A percentile compares a stretch with the other conserved stretches of the same genome.
Conservation (phyloP, 2,797 vertebrate genomes). For the Miichthys miiuy region DNA sequence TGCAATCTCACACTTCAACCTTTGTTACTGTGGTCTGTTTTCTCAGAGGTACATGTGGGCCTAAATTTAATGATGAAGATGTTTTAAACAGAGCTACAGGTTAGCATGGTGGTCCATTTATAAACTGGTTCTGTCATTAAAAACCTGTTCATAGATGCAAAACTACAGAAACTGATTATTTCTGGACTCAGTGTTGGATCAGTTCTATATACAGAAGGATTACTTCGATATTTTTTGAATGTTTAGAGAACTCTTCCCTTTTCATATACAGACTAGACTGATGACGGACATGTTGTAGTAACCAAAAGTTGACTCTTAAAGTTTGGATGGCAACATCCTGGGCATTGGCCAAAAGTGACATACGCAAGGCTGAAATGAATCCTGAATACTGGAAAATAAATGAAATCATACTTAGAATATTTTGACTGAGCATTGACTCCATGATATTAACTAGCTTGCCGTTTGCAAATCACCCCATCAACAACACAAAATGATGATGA, state of each 20-base stretch:
- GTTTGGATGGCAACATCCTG: not conserved
- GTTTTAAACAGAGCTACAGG: not conserved
- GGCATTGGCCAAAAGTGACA: no score
- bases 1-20: not conserved
- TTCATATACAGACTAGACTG: not conserved
- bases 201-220: not conserved
- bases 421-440: no score
- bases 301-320: not conserved
- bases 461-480: no score
- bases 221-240: not conserved
- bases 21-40: slow-evolving; percentile 5
- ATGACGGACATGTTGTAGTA: not conserved
- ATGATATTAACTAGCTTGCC: no score
- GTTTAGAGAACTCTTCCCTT: not conserved
- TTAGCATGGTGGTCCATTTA: not conserved
- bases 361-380: no score
- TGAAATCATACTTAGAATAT: no score
- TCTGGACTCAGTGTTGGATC: not conserved
- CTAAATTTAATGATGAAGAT: not conserved
- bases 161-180: not conserved
- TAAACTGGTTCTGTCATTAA: not conserved
- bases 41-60: no score
- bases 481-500: no score
- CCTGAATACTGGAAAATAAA: no score
- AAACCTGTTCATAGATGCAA: not conserved